These are phyloP conservation scores for Megamerina dolium DNA, from an alignment of 2,888 invertebrate species.

Conservation along the genomic window DNA sequence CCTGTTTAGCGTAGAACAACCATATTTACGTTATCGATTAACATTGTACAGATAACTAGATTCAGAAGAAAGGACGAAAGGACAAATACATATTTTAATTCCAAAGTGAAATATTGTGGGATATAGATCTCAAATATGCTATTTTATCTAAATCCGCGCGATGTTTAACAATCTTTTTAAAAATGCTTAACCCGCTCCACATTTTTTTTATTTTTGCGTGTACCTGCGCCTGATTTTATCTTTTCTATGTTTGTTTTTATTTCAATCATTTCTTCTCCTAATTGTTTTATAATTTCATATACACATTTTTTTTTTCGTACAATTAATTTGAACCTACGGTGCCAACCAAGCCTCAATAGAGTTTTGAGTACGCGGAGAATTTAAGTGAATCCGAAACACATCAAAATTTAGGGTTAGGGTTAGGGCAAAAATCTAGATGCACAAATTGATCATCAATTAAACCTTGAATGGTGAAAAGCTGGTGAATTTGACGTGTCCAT, in stretches of 20 bases:
- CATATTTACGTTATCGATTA: no score
- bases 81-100: no score
- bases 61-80: no score
- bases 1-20: no score
- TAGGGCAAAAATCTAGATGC: no score
- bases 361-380: conserved; percentile 12
- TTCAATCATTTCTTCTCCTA: not conserved
- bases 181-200: not conserved
- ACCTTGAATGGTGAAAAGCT: no score
- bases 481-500: no score
- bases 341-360: conserved; percentile 8
- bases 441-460: no score
- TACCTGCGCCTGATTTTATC: not conserved
- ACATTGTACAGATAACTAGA: no score
- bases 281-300: not conserved
- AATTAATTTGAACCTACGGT: conserved; percentile 6
- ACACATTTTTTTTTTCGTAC: not conserved
- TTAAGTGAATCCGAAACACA: conserved; percentile 5
- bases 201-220: not conserved
- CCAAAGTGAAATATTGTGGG: not conserved
- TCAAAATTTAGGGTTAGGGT: conserved; percentile 6
- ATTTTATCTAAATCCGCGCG: not conserved
- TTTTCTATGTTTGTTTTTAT: no score
- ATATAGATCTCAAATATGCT: not conserved
- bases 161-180: not conserved